Evolutionary conservation across 2,888 invertebrate genomes (phyloP).

Genomic region (Stenotaenia linearis): DNA sequence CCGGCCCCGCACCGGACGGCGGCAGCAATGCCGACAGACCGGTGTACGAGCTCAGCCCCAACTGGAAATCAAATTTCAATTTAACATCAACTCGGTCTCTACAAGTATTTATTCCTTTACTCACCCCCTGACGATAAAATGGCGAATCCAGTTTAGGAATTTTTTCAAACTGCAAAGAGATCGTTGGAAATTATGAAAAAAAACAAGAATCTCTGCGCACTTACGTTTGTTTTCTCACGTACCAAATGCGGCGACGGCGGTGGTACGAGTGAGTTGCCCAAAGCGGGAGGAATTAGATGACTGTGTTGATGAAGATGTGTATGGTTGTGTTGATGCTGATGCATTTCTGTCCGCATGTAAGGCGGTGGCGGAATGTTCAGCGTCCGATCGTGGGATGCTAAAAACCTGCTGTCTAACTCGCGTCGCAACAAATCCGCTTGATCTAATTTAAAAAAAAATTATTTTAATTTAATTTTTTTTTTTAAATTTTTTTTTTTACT

Average conservation of each 20-base stretch:
- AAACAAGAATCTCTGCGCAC: neutral
- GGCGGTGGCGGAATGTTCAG: slow-evolving; percentile 53
- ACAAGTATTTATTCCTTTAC: too few relatives aligned
- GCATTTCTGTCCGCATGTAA: slow-evolving; percentile 74
- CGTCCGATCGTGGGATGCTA: slow-evolving; percentile 60
- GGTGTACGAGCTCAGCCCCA: slow-evolving; percentile 55
- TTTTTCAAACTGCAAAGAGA: slow-evolving; percentile 39
- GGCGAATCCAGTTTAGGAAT: slow-evolving; percentile 40
- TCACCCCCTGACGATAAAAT: slow-evolving; percentile 38
- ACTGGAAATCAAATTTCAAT: slow-evolving; percentile 36
- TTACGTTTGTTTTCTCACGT: neutral
- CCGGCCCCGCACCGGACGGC: slow-evolving; percentile 64
- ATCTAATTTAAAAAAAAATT: slow-evolving; percentile 35
- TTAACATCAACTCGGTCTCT: too few relatives aligned
- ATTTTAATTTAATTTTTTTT: neutral
- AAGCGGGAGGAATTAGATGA: slow-evolving; percentile 44
- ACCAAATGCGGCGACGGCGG: slow-evolving; percentile 46
- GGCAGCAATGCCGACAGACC: slow-evolving; percentile 69
- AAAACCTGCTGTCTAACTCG: slow-evolving; percentile 82
- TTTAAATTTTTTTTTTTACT: slow-evolving; percentile 35
- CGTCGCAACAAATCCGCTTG: slow-evolving; percentile 68
- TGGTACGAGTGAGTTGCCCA: slow-evolving; percentile 57
- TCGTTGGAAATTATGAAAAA: neutral
- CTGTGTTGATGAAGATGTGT: slow-evolving; percentile 73
- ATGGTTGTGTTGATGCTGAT: slow-evolving; percentile 89